Conservation (phyloP, 2,797 vertebrate species). For the Coluber constrictor region DNA sequence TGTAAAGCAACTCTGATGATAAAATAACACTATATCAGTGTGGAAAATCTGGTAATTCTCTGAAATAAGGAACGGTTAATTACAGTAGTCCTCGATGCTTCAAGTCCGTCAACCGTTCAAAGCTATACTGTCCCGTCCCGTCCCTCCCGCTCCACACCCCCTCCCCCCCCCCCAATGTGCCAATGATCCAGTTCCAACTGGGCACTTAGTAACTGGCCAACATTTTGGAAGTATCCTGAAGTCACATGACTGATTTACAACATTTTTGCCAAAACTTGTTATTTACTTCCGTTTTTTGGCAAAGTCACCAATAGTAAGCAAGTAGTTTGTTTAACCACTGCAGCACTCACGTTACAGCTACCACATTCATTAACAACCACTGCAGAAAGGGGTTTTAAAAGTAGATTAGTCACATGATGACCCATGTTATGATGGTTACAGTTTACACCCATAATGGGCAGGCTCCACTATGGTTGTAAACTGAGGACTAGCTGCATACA, state of each 20-base stretch:
- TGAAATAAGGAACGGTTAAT: background rate
- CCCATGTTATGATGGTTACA: background rate
- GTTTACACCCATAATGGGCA: background rate
- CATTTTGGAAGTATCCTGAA: background rate
- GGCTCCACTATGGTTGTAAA: background rate
- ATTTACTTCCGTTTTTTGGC: background rate
- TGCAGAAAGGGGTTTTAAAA: background rate
- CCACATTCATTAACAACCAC: background rate
- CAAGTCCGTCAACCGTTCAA: background rate
- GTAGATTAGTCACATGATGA: background rate
- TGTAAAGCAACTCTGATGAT: background rate
- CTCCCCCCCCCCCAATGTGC: background rate
- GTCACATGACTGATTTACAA: background rate
- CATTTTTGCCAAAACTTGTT: background rate
- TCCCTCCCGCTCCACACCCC: too few relatives aligned
- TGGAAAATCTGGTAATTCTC: constrained; percentile 4
- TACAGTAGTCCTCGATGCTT: background rate
- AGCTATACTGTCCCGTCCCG: background rate
- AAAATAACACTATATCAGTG: background rate
- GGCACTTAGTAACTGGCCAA: background rate
- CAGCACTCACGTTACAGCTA: background rate
- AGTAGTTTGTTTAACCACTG: background rate
- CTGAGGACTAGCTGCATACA: background rate
- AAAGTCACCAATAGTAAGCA: background rate
- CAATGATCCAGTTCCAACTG: background rate